Percentiles rank a stretch among this genome's conserved stretches.
Evolutionary conservation across 2,888 invertebrate species (phyloP).

Genomic region (Zaprionus obscuricornis): DNA sequence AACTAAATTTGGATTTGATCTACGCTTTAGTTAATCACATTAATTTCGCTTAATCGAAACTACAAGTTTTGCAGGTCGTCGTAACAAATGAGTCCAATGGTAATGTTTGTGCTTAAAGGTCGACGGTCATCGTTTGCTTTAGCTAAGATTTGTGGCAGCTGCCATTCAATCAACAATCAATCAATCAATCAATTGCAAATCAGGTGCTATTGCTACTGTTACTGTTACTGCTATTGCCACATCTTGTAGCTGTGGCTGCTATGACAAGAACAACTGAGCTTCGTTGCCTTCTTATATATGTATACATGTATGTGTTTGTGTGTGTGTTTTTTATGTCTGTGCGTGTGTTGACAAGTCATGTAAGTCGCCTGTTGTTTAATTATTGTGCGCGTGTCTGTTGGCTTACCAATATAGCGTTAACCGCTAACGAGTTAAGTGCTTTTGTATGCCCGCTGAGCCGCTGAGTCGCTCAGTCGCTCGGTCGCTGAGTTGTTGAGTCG

Average conservation of each 20-base stretch:
- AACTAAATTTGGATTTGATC: conserved; percentile 10
- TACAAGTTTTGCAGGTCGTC: conserved; percentile 31
- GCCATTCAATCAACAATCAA: conserved; percentile 27
- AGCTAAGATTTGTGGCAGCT: conserved; percentile 52
- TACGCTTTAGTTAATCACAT: conserved; percentile 55
- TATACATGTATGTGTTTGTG: neutral
- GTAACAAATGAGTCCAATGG: conserved; percentile 22
- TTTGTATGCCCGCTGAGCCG: conserved; percentile 59
- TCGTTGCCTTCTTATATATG: neutral
- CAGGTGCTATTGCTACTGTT: conserved; percentile 10
- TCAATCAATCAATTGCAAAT: conserved; percentile 63
- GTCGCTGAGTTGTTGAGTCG: neutral
- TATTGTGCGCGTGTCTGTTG: conserved; percentile 60
- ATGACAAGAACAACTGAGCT: conserved; percentile 25
- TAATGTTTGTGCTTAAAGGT: conserved; percentile 13
- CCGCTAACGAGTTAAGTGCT: conserved; percentile 78
- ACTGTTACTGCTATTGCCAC: too few species aligned
- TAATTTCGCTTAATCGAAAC: conserved; percentile 63
- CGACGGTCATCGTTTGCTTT: too few species aligned
- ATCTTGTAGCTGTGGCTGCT: too few species aligned
- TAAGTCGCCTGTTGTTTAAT: conserved; percentile 65
- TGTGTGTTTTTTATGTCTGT: conserved; percentile 27
- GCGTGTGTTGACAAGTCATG: conserved; percentile 63
- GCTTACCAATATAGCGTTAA: conserved; percentile 71
- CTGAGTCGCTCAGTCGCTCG: conserved; percentile 53